These are phyloP conservation scores for Macaca nemestrina DNA, from an alignment of 2,113 vertebrate genomes.

Conservation along the genomic window DNA sequence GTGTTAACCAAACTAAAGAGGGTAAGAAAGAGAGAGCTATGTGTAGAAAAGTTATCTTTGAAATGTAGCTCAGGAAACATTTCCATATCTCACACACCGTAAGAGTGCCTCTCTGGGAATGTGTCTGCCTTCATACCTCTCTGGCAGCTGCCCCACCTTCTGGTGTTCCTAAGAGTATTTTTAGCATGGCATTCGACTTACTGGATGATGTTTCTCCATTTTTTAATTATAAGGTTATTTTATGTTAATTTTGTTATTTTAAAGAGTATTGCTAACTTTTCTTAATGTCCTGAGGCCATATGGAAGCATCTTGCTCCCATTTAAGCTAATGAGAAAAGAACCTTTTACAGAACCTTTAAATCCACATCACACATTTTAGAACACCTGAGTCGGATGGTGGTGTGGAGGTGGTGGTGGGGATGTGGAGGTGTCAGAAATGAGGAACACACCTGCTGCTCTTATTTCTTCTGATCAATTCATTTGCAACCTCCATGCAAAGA, in stretches of 20 bases:
- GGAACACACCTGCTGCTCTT: not conserved
- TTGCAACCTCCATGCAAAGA: not conserved
- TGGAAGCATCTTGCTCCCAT: constrained; percentile 65
- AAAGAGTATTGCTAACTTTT: constrained; percentile 63
- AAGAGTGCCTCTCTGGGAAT: not conserved
- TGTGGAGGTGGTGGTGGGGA: not conserved
- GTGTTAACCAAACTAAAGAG: not conserved
- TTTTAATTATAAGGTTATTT: constrained; percentile 68
- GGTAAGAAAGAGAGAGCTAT: not conserved
- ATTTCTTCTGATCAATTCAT: not conserved
- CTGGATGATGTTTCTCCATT: constrained; percentile 8
- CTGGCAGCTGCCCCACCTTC: not conserved
- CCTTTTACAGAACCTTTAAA: constrained; percentile 44
- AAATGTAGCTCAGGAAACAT: not conserved
- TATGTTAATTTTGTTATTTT: constrained; percentile 78
- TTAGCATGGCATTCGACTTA: constrained; percentile 42
- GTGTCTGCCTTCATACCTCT: not conserved
- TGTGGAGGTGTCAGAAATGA: not conserved
- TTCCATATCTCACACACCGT: not conserved
- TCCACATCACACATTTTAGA: not conserved
- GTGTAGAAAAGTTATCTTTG: not conserved
- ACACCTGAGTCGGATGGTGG: not conserved
- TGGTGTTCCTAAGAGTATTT: not conserved
- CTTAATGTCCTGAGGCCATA: constrained; percentile 66
- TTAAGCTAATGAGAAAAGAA: constrained; percentile 59